Evolutionary conservation across 2,888 invertebrate species (phyloP), one percentile per base, ranked within the genome.

Genomic region (Watsonalla binaria): DNA sequence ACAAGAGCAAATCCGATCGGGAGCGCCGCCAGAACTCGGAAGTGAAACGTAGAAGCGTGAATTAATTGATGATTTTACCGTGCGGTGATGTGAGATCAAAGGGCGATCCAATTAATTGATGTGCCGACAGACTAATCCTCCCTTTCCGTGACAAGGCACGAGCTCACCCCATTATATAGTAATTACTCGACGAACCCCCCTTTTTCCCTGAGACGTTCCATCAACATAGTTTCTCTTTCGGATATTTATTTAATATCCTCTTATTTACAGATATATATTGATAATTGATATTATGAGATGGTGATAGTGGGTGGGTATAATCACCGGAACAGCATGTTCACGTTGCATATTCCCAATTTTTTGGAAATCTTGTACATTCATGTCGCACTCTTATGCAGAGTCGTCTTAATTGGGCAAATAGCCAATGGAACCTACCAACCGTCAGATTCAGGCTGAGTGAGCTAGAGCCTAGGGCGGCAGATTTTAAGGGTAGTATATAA

Each of bases 91-190:
- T 8, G 49, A 63, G 66, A 67, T 71, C 68, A 66, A 60, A 61
- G 59, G 54, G 62, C 66, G 59, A 56, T 48, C 58, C 66, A 70
- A 70, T 70, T 67, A 71, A 70, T 69, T 67, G 60, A 54, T 62
- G 58, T 62, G 56, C 53, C 61, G 49, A 46, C 56, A 52, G 56
- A 47, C 53, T 70, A 67, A 70, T 70, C 70, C 63, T 60, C 48
- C 9, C 42, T 50, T 55, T 46, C 51, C 54, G 57, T 64, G 70
- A 56, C 59, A 52, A 61, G 56, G 51, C 70, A 70, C 70, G 70
- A 15, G 13, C 49, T 37, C 49, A 14, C 39, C 37, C 49, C 37
- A 47, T 35, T 14, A 48, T 48, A 37, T 37, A 11, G 14, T 48
- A 37, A 48, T 37, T 48, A 37, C 11, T 49, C 39, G 37, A 35